phyloP scores from a whole-genome alignment of 1,140 invertebrate species.

The Calycopis cecrops region DNA sequence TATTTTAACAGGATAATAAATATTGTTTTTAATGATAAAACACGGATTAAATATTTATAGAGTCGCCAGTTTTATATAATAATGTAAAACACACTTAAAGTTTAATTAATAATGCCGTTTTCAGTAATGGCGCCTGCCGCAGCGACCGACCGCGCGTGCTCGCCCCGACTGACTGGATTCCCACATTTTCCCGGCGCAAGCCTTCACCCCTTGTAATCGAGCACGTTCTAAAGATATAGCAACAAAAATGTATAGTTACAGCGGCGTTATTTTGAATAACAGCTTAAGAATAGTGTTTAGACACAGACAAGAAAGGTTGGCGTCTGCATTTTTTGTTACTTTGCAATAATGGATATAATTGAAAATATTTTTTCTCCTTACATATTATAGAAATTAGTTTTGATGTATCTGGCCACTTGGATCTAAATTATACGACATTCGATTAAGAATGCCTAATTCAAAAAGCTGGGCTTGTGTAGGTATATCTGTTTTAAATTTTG shows the following conservation, averaged over 20 bases:
- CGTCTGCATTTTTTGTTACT: too few relatives aligned
- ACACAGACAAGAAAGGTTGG: too few relatives aligned
- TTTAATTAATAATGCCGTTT: constrained; percentile 45
- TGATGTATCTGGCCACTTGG: too few relatives aligned
- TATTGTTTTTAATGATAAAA: background rate
- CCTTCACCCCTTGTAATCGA: constrained; percentile 72
- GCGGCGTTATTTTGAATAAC: constrained; percentile 14
- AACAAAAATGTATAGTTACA: constrained; percentile 42
- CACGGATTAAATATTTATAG: background rate
- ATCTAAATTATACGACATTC: too few relatives aligned
- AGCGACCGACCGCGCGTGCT: constrained; percentile 50
- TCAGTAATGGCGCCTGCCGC: constrained; percentile 34
- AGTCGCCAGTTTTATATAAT: background rate
- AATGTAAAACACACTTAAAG: constrained; percentile 54
- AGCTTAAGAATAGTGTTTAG: constrained; percentile 1
- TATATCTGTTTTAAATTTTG: too few relatives aligned
- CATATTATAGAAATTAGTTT: too few relatives aligned
- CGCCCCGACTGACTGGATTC: constrained; percentile 68
- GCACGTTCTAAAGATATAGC: constrained; percentile 60
- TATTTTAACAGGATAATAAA: constrained; percentile 12
- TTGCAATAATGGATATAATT: too few relatives aligned
- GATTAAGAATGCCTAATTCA: too few relatives aligned
- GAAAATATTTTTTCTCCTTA: too few relatives aligned
- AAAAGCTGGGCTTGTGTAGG: too few relatives aligned
- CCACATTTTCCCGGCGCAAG: constrained; percentile 72